These are phyloP conservation scores for Clostera curtula DNA, from an alignment of 2,888 invertebrate species.

Conservation along the genomic window DNA sequence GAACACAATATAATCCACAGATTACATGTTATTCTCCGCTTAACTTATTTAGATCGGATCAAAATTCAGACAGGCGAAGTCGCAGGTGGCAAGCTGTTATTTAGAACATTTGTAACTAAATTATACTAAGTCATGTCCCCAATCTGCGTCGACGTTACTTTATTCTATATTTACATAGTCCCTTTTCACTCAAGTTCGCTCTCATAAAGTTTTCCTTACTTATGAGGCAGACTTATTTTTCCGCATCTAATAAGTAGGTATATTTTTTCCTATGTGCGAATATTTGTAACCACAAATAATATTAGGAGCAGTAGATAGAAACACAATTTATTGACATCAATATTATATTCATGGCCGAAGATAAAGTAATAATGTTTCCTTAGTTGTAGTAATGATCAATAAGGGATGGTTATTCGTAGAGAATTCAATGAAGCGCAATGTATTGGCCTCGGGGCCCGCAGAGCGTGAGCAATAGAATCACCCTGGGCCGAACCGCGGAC, in stretches of 20 bases:
- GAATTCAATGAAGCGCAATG: constrained; percentile 40
- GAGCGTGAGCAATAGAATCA: constrained; percentile 49
- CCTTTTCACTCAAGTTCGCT: background rate
- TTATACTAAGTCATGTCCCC: no score
- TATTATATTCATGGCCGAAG: background rate
- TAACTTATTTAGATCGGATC: no score
- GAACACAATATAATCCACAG: no score
- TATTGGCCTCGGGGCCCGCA: constrained; percentile 36
- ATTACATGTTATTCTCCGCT: no score
- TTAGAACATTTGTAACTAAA: no score
- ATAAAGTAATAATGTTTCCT: background rate
- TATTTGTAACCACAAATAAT: no score
- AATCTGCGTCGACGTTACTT: background rate
- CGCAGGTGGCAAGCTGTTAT: no score
- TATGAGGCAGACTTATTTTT: background rate
- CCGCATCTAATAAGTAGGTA: background rate
- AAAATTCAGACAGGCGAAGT: no score
- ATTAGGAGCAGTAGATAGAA: no score
- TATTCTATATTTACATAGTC: background rate
- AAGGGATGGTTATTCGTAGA: constrained; percentile 25
- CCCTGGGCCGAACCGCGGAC: constrained; percentile 30
- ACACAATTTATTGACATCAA: background rate
- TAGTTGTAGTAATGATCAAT: constrained; percentile 7
- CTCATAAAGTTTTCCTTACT: background rate
- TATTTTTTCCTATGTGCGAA: background rate